A percentile compares a stretch with the other conserved stretches of the same genome.
phyloP scores from a whole-genome alignment of 2,113 vertebrate species.

The Sebastes schlegelii region DNA sequence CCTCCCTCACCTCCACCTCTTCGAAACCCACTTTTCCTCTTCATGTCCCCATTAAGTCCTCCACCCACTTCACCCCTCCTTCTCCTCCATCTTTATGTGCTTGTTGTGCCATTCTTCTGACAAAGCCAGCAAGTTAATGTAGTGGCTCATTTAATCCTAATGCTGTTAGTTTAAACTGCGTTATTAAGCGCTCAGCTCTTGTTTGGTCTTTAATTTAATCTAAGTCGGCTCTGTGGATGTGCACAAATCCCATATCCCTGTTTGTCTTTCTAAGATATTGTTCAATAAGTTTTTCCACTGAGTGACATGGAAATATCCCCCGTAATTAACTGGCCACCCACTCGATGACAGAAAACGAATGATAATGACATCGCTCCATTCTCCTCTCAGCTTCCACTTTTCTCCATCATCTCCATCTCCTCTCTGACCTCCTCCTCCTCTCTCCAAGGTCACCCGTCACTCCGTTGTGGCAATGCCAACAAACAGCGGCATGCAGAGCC shows the following conservation, averaged over 20 bases:
- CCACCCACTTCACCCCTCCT: slow-evolving; percentile 17
- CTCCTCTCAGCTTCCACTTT: slow-evolving; percentile 30
- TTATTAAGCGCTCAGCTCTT: slow-evolving; percentile 61
- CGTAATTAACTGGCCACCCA: slow-evolving; percentile 41
- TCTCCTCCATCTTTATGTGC: slow-evolving; percentile 18
- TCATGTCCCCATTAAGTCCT: slow-evolving; percentile 42
- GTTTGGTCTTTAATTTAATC: slow-evolving; percentile 70
- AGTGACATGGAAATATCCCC: slow-evolving; percentile 43
- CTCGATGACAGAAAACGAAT: slow-evolving; percentile 41
- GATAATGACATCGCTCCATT: slow-evolving; percentile 52
- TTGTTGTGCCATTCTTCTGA: slow-evolving; percentile 52
- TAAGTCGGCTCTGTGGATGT: slow-evolving; percentile 53
- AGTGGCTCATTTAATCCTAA: slow-evolving; percentile 79
- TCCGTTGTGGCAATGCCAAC: slow-evolving; percentile 67
- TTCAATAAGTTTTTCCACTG: slow-evolving; percentile 13
- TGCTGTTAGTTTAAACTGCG: slow-evolving; percentile 69
- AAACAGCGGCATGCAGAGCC: slow-evolving; percentile 54
- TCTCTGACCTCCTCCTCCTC: slow-evolving; percentile 67
- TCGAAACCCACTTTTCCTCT: slow-evolving; percentile 44
- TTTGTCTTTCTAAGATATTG: slow-evolving; percentile 17
- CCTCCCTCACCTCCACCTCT: slow-evolving; percentile 28
- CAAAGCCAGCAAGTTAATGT: slow-evolving; percentile 63
- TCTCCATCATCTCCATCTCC: slow-evolving; percentile 50
- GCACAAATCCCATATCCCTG: slow-evolving; percentile 34
- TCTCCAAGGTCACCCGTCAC: slow-evolving; percentile 80